Evolutionary conservation across 2,797 vertebrate genomes (phyloP).

Genomic region (Pseudochaenichthys georgianus): DNA sequence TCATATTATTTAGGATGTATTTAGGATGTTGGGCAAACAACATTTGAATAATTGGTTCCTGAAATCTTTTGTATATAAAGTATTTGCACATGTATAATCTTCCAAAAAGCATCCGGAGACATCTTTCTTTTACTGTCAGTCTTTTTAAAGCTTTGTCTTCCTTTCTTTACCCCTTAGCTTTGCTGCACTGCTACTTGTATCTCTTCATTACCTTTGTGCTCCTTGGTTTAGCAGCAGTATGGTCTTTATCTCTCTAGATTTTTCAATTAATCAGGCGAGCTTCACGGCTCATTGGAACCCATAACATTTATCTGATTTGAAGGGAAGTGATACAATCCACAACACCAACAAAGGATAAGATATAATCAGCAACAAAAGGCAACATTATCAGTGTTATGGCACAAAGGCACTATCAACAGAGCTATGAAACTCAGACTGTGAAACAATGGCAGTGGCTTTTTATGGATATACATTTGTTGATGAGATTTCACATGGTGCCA

Average conservation of each 20-base stretch:
- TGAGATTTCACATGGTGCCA: slow-evolving; percentile 30
- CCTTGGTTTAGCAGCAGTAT: slow-evolving; percentile 50
- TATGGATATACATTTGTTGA: slow-evolving; percentile 19
- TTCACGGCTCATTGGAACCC: slow-evolving; percentile 68
- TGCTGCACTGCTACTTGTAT: slow-evolving; percentile 36
- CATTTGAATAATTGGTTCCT: not conserved
- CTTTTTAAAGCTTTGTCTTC: slow-evolving; percentile 6
- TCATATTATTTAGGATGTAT: not conserved
- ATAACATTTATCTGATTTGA: slow-evolving; percentile 71
- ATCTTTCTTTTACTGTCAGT: slow-evolving; percentile 2
- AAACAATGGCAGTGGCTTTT: slow-evolving; percentile 26
- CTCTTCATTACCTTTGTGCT: slow-evolving; percentile 65
- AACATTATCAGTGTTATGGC: slow-evolving; percentile 54
- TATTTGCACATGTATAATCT: not conserved
- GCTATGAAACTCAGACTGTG: slow-evolving; percentile 31
- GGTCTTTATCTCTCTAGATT: slow-evolving; percentile 70
- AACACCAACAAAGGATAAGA: slow-evolving; percentile 61
- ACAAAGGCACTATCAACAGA: slow-evolving; percentile 36
- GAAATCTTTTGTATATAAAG: not conserved
- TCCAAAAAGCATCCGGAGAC: not conserved
- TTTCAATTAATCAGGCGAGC: slow-evolving; percentile 73
- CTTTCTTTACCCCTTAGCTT: slow-evolving; percentile 27
- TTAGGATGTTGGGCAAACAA: not conserved
- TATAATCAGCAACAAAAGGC: slow-evolving; percentile 52
- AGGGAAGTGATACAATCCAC: slow-evolving; percentile 64